Evolutionary conservation across 1,140 invertebrate genomes (phyloP).

Genomic region (Laupala kohalensis): DNA sequence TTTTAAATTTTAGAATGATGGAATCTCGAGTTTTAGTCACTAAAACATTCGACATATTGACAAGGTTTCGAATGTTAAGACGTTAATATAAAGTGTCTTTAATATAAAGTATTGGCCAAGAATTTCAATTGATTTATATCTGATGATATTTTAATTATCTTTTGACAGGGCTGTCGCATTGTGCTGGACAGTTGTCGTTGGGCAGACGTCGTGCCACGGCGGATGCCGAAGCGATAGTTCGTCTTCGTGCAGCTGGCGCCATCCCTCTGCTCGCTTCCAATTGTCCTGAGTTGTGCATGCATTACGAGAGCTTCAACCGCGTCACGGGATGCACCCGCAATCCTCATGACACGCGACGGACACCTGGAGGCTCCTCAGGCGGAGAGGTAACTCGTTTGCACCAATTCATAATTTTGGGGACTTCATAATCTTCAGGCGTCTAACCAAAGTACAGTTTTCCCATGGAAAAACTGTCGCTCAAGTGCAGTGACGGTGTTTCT

Average conservation of each 20-base stretch:
- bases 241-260: conserved; percentile 61
- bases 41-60: no score
- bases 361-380: conserved; percentile 65
- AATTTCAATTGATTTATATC: no score
- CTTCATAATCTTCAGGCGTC: no score
- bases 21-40: no score
- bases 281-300: conserved; percentile 81
- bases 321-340: conserved; percentile 77
- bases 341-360: conserved; percentile 68
- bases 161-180: conserved; percentile 49
- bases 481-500: no score
- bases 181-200: conserved; percentile 46
- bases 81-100: no score
- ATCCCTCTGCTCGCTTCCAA: conserved; percentile 82
- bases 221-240: conserved; percentile 56
- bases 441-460: no score
- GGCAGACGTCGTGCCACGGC: conserved; percentile 41
- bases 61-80: no score
- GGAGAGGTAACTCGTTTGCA: conserved; percentile 50
- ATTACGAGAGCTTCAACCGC: conserved; percentile 79
- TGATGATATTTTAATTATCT: no score
- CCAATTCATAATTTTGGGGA: not conserved
- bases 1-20: no score
- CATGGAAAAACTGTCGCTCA: no score
- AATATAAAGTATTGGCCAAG: no score